These are phyloP conservation scores for Lasioglossum malachurum DNA, from an alignment of 2,888 invertebrate species.

Conservation along the genomic window DNA sequence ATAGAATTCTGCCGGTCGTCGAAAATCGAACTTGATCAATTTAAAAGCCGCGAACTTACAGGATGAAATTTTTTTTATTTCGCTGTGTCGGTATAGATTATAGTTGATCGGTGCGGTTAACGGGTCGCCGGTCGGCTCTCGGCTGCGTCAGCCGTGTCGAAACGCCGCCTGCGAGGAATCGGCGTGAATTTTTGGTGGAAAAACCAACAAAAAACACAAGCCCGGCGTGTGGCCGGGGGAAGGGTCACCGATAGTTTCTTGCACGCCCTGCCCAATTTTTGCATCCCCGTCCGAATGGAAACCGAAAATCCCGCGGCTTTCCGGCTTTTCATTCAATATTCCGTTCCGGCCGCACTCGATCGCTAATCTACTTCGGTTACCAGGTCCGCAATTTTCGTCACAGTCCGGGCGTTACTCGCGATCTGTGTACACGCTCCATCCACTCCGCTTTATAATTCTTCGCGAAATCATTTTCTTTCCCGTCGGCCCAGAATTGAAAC, in stretches of 20 bases:
- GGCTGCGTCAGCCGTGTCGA: not conserved
- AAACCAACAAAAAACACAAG: not conserved
- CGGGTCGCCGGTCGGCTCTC: not conserved
- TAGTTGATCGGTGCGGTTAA: constrained; percentile 1
- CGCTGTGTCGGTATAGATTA: constrained; percentile 6
- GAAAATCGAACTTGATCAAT: not conserved
- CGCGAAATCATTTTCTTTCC: too few relatives aligned
- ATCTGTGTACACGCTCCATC: not conserved
- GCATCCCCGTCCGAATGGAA: not conserved
- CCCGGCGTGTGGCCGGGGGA: not conserved
- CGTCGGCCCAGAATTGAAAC: too few relatives aligned
- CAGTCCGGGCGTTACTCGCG: not conserved
- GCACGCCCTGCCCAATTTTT: constrained; percentile 3
- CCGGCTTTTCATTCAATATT: constrained; percentile 30
- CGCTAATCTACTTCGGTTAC: constrained; percentile 10
- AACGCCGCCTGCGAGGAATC: not conserved
- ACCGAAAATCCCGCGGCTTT: constrained; percentile 31
- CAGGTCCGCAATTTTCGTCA: not conserved
- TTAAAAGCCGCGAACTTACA: not conserved
- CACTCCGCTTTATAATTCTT: not conserved
- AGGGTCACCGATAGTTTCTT: constrained; percentile 32
- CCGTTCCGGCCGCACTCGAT: not conserved
- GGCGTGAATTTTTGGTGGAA: not conserved
- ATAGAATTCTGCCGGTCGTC: not conserved
- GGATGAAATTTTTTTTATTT: not conserved